phyloP scores from a whole-genome alignment of 2,888 invertebrate genomes.

The Phania funesta region DNA sequence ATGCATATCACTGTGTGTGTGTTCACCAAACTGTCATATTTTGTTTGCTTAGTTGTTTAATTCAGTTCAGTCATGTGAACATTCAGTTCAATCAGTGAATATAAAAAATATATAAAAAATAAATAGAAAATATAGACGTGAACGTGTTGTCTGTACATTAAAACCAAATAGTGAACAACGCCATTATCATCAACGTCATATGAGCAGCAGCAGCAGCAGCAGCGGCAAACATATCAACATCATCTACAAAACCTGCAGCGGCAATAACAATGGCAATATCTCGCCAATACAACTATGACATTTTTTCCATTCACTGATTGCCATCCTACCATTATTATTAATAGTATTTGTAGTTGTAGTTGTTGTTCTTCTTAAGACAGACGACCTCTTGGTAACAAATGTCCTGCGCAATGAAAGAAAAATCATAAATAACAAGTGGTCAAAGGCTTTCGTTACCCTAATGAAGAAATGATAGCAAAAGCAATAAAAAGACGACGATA shows the following conservation, averaged over 20 bases:
- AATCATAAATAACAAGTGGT: slow-evolving; percentile 39
- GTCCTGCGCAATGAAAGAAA: not conserved
- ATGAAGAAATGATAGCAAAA: not conserved
- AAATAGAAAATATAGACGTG: not conserved
- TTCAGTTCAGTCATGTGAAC: slow-evolving; percentile 53
- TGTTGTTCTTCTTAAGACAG: slow-evolving; percentile 2
- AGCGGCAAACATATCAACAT: slow-evolving; percentile 21
- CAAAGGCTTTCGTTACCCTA: slow-evolving; percentile 26
- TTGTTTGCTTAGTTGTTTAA: slow-evolving; percentile 43
- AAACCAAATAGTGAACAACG: slow-evolving; percentile 35
- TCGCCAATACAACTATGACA: slow-evolving; percentile 33
- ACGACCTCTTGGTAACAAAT: slow-evolving; percentile 10
- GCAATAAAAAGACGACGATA: too few species aligned
- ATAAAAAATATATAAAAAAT: not conserved
- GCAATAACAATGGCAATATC: slow-evolving; percentile 31
- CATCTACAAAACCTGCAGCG: not conserved
- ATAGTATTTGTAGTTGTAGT: not conserved
- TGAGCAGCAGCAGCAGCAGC: slow-evolving; percentile 23
- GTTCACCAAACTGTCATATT: slow-evolving; percentile 14
- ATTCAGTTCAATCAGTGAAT: slow-evolving; percentile 21
- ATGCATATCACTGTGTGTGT: not conserved
- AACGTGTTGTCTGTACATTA: slow-evolving; percentile 35
- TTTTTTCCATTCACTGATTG: slow-evolving; percentile 48
- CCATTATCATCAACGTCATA: not conserved
- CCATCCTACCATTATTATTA: not conserved